phyloP scores from a whole-genome alignment of 2,888 invertebrate genomes.

The Rotaria macrura region DNA sequence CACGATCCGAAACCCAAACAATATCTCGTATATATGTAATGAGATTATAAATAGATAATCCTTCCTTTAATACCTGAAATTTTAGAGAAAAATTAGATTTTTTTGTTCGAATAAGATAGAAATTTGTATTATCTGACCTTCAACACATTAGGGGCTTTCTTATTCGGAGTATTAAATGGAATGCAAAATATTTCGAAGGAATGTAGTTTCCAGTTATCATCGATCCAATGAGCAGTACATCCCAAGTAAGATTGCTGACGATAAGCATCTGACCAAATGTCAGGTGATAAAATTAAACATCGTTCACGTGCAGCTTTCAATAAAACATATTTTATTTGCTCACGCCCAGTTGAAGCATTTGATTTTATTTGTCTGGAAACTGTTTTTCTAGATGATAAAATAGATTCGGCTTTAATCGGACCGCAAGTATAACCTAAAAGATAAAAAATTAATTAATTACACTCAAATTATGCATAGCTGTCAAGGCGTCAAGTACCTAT shows the following conservation, averaged over 20 bases:
- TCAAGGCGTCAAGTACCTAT: no score
- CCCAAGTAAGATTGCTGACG: background rate
- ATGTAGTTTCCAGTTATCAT: background rate
- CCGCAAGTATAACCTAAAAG: no score
- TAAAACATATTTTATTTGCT: background rate
- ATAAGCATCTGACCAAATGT: background rate
- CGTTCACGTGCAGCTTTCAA: background rate
- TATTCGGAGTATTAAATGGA: background rate
- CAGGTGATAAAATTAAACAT: background rate
- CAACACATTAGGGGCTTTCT: background rate
- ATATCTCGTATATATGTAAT: no score
- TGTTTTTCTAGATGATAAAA: no score
- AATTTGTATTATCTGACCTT: background rate
- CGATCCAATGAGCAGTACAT: background rate
- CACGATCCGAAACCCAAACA: no score
- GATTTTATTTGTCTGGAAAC: no score
- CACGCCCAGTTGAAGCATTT: no score
- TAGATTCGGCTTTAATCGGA: no score
- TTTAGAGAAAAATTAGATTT: background rate
- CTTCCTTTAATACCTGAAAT: no score
- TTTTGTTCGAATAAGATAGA: background rate
- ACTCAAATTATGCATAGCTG: no score
- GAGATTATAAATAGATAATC: no score
- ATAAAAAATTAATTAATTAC: no score
- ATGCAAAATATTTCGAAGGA: background rate